phyloP scores from a whole-genome alignment of 2,797 vertebrate genomes.

The Dendrocincla tyrannina region DNA sequence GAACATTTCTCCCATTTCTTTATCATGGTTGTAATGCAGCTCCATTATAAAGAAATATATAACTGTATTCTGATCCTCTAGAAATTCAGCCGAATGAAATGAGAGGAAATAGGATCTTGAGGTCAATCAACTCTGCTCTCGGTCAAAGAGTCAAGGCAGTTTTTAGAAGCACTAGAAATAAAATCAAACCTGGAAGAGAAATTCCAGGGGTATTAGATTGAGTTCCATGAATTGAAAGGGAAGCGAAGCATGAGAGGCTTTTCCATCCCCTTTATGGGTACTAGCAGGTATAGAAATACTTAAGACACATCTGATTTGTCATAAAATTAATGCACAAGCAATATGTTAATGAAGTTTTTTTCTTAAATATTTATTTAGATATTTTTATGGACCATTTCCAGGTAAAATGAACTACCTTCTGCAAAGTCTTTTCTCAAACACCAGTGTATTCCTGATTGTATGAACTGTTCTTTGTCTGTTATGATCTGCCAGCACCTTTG shows the following conservation, averaged over 20 bases:
- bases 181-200: not conserved
- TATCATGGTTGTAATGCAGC: not conserved
- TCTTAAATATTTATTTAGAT: not conserved
- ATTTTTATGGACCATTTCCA: not conserved
- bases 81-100: not conserved
- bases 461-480: not conserved
- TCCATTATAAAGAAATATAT: not conserved
- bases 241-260: not conserved
- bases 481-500: not conserved
- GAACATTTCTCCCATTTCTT: constrained; percentile 27
- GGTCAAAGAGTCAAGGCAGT: not conserved
- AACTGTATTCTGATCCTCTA: not conserved
- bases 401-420: not conserved
- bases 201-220: not conserved
- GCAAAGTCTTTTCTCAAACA: not conserved
- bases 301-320: not conserved
- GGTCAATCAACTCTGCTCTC: not conserved
- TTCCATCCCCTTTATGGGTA: not conserved
- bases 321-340: not conserved
- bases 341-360: not conserved
- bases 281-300: not conserved
- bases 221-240: not conserved
- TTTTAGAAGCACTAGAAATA: not conserved
- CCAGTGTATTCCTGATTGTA: not conserved
- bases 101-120: not conserved